Conservation (phyloP, 2,113 vertebrate species). For the Psittacara wagleri region DNA sequence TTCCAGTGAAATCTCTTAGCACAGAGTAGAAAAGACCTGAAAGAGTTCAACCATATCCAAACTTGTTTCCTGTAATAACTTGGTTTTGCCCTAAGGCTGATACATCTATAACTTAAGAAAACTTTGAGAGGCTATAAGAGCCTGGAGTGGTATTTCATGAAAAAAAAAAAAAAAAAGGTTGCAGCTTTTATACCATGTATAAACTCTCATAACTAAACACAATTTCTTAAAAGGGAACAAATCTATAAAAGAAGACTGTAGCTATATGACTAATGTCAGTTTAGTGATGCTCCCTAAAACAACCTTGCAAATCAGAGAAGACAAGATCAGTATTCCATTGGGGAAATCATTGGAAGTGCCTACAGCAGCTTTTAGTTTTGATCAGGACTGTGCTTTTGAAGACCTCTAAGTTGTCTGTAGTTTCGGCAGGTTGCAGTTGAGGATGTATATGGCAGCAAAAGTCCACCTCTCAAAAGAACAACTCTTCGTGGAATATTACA, state of each 20-base stretch:
- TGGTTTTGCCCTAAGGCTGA: background rate
- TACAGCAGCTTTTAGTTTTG: background rate
- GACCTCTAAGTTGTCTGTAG: background rate
- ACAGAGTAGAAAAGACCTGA: background rate
- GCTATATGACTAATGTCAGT: background rate
- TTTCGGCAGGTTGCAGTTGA: background rate
- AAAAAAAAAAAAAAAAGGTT: background rate
- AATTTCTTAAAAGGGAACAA: background rate
- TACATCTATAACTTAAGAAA: background rate
- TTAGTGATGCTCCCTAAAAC: background rate
- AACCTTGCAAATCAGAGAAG: background rate
- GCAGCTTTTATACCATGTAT: background rate
- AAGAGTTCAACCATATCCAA: background rate
- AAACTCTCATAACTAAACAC: background rate
- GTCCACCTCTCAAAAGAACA: background rate
- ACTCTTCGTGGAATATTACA: background rate
- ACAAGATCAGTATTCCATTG: background rate
- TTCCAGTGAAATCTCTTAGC: background rate
- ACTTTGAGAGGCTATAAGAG: background rate
- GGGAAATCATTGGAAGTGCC: background rate
- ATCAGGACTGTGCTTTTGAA: background rate
- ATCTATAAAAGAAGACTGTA: background rate
- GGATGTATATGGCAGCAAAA: background rate
- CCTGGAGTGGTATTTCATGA: background rate
- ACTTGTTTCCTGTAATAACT: background rate